These are phyloP conservation scores for Sarcophaga rosellei DNA, from an alignment of 2,888 invertebrate species.

Conservation along the genomic window DNA sequence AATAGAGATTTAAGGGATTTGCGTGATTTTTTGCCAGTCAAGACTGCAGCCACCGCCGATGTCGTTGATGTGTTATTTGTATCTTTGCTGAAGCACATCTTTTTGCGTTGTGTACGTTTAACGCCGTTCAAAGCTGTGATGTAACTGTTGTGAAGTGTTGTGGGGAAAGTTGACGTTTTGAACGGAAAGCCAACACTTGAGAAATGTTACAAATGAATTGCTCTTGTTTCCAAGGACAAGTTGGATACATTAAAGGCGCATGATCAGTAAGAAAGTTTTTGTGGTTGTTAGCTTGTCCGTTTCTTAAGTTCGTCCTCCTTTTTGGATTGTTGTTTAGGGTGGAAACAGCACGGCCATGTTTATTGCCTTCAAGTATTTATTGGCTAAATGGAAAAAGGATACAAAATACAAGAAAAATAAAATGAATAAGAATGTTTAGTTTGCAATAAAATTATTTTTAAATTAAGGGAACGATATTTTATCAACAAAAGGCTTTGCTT, in stretches of 20 bases:
- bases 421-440: too few relatives aligned
- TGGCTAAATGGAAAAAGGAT: too few relatives aligned
- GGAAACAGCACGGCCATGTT: too few relatives aligned
- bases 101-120: not conserved
- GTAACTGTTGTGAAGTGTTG: conserved; percentile 24
- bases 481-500: too few relatives aligned
- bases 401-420: too few relatives aligned
- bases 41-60: not conserved
- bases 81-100: too few relatives aligned
- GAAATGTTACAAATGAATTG: conserved; percentile 42
- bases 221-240: not conserved
- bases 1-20: conserved; percentile 54
- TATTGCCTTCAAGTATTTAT: too few relatives aligned
- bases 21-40: conserved; percentile 52
- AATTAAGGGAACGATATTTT: too few relatives aligned
- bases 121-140: conserved; percentile 26
- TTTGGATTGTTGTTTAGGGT: too few relatives aligned
- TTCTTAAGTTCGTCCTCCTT: not conserved
- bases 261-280: conserved; percentile 17
- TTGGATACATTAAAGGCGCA: conserved; percentile 47
- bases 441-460: too few relatives aligned
- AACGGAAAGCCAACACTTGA: conserved; percentile 51
- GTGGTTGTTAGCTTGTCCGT: not conserved
- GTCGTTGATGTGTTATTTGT: not conserved
- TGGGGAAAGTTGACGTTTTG: not conserved